phyloP scores from a whole-genome alignment of 1,140 invertebrate species.

The Lutraria rhynchaena region DNA sequence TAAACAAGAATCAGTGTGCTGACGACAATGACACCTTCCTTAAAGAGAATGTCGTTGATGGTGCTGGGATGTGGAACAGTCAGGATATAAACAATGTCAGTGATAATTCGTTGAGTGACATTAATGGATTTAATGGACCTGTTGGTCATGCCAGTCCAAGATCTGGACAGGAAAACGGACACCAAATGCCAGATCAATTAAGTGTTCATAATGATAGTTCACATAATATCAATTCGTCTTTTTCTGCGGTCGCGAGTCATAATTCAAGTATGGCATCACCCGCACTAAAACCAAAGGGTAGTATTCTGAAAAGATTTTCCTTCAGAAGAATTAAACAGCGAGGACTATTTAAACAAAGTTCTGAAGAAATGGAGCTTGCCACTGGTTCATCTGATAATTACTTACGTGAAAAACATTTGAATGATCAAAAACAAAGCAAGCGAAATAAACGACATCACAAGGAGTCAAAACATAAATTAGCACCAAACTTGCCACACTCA shows the following conservation, averaged over 20 bases:
- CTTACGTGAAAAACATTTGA: slow-evolving; percentile 68
- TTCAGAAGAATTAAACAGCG: slow-evolving; percentile 89
- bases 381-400: slow-evolving; percentile 78
- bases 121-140: slow-evolving; percentile 36
- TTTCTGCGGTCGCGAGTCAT: slow-evolving; percentile 10
- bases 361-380: slow-evolving; percentile 92
- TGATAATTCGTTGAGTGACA: slow-evolving; percentile 38
- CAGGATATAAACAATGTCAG: slow-evolving; percentile 27
- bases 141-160: neutral
- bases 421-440: slow-evolving; percentile 67
- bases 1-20: slow-evolving; percentile 64
- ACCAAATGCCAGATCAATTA: slow-evolving; percentile 82
- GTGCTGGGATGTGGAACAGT: neutral
- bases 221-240: slow-evolving; percentile 83
- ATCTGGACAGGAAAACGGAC: slow-evolving; percentile 47
- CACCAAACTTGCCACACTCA: slow-evolving; percentile 70
- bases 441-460: slow-evolving; percentile 87
- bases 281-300: slow-evolving; percentile 88
- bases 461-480: slow-evolving; percentile 94
- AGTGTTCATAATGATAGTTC: slow-evolving; percentile 84
- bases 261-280: slow-evolving; percentile 85
- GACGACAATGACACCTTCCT: slow-evolving; percentile 45
- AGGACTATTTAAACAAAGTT: slow-evolving; percentile 94
- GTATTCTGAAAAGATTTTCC: slow-evolving; percentile 91
- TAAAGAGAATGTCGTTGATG: neutral